Evolutionary conservation across 2,888 invertebrate species (phyloP), one percentile per base, ranked within the genome.

Genomic region (Isoperla grammatica): DNA sequence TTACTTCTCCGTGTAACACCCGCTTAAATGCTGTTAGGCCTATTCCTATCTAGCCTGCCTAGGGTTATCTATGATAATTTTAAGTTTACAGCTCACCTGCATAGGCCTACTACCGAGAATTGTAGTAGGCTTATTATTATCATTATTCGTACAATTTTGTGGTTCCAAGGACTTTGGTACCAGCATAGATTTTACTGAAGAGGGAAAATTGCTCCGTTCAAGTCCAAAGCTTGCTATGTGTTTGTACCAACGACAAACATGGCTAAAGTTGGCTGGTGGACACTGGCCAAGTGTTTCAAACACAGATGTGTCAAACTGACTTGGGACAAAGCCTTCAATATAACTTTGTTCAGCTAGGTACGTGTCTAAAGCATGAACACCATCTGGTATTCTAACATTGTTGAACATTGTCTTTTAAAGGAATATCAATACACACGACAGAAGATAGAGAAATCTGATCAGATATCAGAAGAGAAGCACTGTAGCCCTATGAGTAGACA

Each of bases 301-400:
- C 2, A 69, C 57, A 37, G 62, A 58, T 23, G 61, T 49, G 61
- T 70, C 70, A 48, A 61, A 61, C 56, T 66, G 63, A 46, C 67
- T 66, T 17, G 68, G 65, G 45, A 60, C 63, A 63, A 63, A 68
- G 11, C 69, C 70, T 50, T 64, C 61, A 40, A 68, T 56, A 56
- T 69, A 70, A 63, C 70, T 70, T 49, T 65, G 63, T 19, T 67
- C 64, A 3, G 67, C 59, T 42, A 70, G 63, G 57, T 65, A 65
- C 5, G 29, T 58, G 57, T 70, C 65, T 48, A 70, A 60, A 17
- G 64, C 62, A 35, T 57, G 56, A n/a, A 69, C 50, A 50, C 66
- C 64, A 56, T 63, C 64, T 50, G 62, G 60, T 39, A 59, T 48
- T 37, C 45, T 43, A 15, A 64, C 40, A 50, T 58, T 55, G 15